These are phyloP conservation scores for Lepidocyrtinus sp. DNA, from an alignment of 2,888 invertebrate species.

Conservation along the genomic window DNA sequence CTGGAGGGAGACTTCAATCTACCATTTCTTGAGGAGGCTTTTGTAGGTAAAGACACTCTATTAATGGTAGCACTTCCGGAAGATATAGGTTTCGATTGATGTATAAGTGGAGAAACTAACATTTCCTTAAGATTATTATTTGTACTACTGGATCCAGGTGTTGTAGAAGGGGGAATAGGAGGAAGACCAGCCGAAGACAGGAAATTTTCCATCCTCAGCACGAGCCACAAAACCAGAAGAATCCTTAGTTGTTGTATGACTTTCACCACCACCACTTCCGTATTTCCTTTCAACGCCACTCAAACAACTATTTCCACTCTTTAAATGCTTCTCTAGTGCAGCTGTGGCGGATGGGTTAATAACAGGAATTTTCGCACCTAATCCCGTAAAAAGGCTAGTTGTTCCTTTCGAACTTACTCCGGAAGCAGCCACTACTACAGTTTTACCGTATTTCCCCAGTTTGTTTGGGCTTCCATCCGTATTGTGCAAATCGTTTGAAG, in stretches of 20 bases:
- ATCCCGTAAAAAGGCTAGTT: conserved; percentile 48
- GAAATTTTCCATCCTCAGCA: conserved; percentile 45
- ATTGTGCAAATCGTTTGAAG: conserved; percentile 1
- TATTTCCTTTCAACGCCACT: conserved; percentile 44
- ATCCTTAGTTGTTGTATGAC: conserved; percentile 5
- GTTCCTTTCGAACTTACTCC: neutral
- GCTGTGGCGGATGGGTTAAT: conserved; percentile 56
- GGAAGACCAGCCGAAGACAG: conserved; percentile 54
- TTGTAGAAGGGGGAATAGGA: conserved; percentile 61
- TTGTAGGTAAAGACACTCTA: conserved; percentile 54
- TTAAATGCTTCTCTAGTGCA: conserved; percentile 54
- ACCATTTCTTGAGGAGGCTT: conserved; percentile 33
- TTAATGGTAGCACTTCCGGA: conserved; percentile 38
- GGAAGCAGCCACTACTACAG: conserved; percentile 3
- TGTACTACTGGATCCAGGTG: conserved; percentile 18
- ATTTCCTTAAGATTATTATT: conserved; percentile 23
- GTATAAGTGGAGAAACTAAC: neutral
- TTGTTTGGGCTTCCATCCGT: neutral
- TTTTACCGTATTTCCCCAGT: neutral
- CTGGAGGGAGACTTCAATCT: conserved; percentile 61
- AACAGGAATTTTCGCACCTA: conserved; percentile 61
- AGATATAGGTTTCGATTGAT: conserved; percentile 13
- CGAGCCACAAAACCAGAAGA: neutral
- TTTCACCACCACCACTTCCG: conserved; percentile 20
- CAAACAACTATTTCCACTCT: conserved; percentile 23